phyloP scores from a whole-genome alignment of 2,797 vertebrate species.

The Esox masquinongy region DNA sequence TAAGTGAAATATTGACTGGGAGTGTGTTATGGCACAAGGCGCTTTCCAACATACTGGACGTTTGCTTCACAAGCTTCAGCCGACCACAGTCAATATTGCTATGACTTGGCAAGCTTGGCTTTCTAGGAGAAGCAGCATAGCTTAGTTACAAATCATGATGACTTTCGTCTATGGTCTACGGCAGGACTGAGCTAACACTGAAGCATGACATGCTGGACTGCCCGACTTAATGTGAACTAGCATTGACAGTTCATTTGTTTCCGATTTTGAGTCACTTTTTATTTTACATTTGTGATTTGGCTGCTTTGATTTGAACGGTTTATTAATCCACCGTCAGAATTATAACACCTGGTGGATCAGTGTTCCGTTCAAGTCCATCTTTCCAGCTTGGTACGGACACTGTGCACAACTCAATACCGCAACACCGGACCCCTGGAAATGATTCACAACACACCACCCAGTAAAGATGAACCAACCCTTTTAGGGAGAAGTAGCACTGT shows the following conservation, averaged over 20 bases:
- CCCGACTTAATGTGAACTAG: slow-evolving; percentile 10
- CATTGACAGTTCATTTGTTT: not conserved
- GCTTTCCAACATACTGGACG: not conserved
- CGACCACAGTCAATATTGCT: slow-evolving; percentile 11
- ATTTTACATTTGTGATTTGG: slow-evolving; percentile 21
- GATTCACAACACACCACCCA: not conserved
- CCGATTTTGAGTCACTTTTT: not conserved
- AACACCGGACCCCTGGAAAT: not conserved
- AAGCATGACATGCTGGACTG: not conserved
- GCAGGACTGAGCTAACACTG: slow-evolving; percentile 2
- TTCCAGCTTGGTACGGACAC: not conserved
- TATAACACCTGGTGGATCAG: not conserved
- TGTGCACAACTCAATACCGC: not conserved
- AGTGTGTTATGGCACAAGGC: slow-evolving; percentile 58
- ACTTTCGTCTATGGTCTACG: slow-evolving; percentile 21
- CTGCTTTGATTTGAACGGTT: slow-evolving; percentile 24
- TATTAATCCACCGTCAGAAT: slow-evolving; percentile 1
- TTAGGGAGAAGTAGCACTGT: not conserved
- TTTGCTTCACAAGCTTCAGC: slow-evolving; percentile 6
- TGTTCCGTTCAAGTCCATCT: not conserved
- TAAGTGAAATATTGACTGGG: slow-evolving; percentile 32
- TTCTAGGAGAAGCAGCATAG: slow-evolving; percentile 18
- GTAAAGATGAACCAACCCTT: not conserved
- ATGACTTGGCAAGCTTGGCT: slow-evolving; percentile 9
- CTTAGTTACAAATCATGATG: slow-evolving; percentile 35